A percentile compares a stretch with the other conserved stretches of the same genome.
These are phyloP conservation scores for Brachynemurus nebulosus DNA, from an alignment of 2,888 invertebrate genomes.

Conservation along the genomic window DNA sequence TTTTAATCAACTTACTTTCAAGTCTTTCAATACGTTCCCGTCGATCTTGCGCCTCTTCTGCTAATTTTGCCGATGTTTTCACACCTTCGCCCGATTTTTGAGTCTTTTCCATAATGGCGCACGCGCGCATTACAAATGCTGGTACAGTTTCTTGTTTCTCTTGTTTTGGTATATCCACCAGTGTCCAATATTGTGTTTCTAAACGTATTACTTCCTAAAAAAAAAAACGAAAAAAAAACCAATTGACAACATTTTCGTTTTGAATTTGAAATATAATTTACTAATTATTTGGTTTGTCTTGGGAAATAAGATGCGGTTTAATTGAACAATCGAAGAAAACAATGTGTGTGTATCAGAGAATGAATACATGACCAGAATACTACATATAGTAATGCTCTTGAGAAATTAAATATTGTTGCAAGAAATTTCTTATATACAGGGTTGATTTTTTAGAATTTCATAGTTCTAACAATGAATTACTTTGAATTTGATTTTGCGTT, in stretches of 20 bases:
- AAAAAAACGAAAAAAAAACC: conserved; percentile 11
- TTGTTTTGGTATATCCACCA: conserved; percentile 86
- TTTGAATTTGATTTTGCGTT: conserved; percentile 5
- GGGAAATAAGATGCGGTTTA: too few species aligned
- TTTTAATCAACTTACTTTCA: conserved; percentile 47
- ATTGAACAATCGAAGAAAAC: too few species aligned
- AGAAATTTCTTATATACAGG: too few species aligned
- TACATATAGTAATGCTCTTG: too few species aligned
- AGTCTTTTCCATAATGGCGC: conserved; percentile 83
- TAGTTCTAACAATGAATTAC: too few species aligned
- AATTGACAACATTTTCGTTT: too few species aligned
- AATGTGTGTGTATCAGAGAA: too few species aligned
- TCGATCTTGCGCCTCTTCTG: conserved; percentile 75
- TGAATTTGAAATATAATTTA: too few species aligned
- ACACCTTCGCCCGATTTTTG: conserved; percentile 82
- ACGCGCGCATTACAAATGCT: conserved; percentile 79
- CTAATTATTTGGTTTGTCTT: too few species aligned
- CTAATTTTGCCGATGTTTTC: conserved; percentile 68
- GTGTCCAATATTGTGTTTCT: conserved; percentile 87
- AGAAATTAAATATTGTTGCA: too few species aligned
- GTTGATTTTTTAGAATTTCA: too few species aligned
- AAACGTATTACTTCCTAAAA: conserved; percentile 75
- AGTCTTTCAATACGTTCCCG: conserved; percentile 75
- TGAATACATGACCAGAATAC: too few species aligned
- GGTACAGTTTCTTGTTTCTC: conserved; percentile 90